These are phyloP conservation scores for Symphodus melops DNA, from an alignment of 2,113 vertebrate genomes.

Conservation along the genomic window DNA sequence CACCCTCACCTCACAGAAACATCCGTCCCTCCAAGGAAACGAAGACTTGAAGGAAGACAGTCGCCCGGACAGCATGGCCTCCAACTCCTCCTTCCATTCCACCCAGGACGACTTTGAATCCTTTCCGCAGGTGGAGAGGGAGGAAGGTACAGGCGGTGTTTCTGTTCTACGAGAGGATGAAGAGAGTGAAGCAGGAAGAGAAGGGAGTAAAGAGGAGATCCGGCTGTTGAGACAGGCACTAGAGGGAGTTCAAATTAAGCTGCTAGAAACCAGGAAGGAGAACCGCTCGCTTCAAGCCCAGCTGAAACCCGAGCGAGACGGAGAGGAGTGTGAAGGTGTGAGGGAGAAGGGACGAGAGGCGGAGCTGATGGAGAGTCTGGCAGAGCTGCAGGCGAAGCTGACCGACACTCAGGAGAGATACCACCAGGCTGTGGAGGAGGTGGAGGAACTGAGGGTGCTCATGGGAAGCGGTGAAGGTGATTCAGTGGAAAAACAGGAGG, in stretches of 20 bases:
- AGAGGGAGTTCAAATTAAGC: constrained; percentile 83
- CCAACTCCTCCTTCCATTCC: constrained; percentile 85
- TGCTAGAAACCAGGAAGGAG: constrained; percentile 85
- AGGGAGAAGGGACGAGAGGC: constrained; percentile 69
- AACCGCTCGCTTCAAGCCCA: constrained; percentile 82
- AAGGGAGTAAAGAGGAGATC: constrained; percentile 76
- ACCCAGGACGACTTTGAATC: constrained; percentile 84
- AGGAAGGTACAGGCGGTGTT: constrained; percentile 14
- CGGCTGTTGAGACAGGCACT: constrained; percentile 84
- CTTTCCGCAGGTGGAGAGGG: constrained; percentile 41
- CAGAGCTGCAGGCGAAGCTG: constrained; percentile 86
- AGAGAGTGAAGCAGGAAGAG: constrained; percentile 39
- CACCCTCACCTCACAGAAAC: constrained; percentile 66
- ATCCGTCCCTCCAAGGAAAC: constrained; percentile 68
- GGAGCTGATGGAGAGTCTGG: constrained; percentile 86
- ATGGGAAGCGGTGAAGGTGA: constrained; percentile 67
- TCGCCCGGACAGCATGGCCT: constrained; percentile 83
- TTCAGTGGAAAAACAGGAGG: constrained; percentile 46
- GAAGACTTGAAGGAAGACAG: constrained; percentile 73
- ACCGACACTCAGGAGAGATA: constrained; percentile 86
- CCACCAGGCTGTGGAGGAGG: constrained; percentile 86
- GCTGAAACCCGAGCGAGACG: constrained; percentile 75
- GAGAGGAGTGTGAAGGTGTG: constrained; percentile 42
- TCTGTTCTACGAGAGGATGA: constrained; percentile 42
- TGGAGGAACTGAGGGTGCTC: constrained; percentile 82